Conservation (phyloP, 2,113 vertebrate species). For the Passer montanus region DNA sequence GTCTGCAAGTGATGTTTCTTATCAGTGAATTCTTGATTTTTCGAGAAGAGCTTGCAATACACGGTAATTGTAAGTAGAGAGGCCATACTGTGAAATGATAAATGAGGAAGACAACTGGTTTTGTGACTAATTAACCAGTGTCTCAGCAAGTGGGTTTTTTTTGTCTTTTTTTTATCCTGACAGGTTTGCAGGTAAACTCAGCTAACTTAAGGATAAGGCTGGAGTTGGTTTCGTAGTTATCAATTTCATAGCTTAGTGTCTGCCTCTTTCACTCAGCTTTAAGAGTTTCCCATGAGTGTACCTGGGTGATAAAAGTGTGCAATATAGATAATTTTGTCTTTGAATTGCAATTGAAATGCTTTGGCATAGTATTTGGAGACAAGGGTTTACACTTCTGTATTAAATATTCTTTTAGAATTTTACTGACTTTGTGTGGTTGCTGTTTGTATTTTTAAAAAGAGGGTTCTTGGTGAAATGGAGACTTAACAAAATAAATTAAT, state of each 20-base stretch:
- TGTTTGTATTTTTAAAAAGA: not conserved
- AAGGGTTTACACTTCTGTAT: not conserved
- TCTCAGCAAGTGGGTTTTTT: not conserved
- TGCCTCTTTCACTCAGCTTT: not conserved
- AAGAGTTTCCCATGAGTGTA: not conserved
- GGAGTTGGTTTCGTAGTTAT: not conserved
- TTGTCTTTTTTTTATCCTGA: not conserved
- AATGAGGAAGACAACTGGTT: not conserved
- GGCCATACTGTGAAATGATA: not conserved
- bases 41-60: not conserved
- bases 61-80: rapidly evolving
- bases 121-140: not conserved
- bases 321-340: not conserved
- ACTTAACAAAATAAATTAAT: not conserved
- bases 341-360: not conserved
- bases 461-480: not conserved
- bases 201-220: not conserved
- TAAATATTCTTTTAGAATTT: not conserved
- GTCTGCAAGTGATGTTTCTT: not conserved
- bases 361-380: not conserved
- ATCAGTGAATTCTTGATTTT: not conserved
- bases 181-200: not conserved
- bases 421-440: not conserved
- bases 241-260: not conserved
- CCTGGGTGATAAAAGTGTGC: not conserved